Base-by-base conservation (phyloP, 1,140 invertebrate species). In the Hylaeus anthracinus region DNA sequence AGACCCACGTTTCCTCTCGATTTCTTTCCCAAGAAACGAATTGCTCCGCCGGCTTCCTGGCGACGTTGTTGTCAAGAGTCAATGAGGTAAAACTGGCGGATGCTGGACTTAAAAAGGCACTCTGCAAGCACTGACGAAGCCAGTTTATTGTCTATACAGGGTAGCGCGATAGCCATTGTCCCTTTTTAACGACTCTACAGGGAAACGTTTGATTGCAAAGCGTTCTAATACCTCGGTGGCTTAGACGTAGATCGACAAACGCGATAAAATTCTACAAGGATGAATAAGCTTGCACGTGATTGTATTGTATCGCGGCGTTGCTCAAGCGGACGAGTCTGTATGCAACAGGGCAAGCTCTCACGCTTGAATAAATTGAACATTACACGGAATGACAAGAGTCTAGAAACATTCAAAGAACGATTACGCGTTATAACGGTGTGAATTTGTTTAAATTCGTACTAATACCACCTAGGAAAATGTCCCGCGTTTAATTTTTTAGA, bases 341-440 rank as follows among this genome's bases (percentile, higher is more conserved):
- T 43, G 64, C 64, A n/a, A n/a, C n/a, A 45, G 51, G 26, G n/a
- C 71, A 6, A 15, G 55, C 37, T 41, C 3, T 60, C 15, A 43
- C n/a, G 45, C 2, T 15, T 26, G n/a, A 43, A n/a, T 48, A 14
- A 61, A 72, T 72, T 72, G 71, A 72, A 72, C 60, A 39, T 61
- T 48, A 61, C 56, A 61, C 9, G 41, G 43, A 48, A 67, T 67
- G 51, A 67, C n/a, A 45, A 37, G 48, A 37, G 45, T 9, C 43
- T 3, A 9, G 65, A n/a, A n/a, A 51, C n/a, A n/a, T 12, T 67
- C 65, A 53, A 53, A 53, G 65, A 67, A 51, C 65, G 45, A 9
- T 26, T 37, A n/a, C 43, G 8, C n/a, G 45, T n/a, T 67, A 67
- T 37, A n/a, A 45, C 8, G 14, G 69, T 10, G 26, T n/a, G 26